Conservation (phyloP, 2,888 invertebrate genomes). For the Neoitamus cyanurus region DNA sequence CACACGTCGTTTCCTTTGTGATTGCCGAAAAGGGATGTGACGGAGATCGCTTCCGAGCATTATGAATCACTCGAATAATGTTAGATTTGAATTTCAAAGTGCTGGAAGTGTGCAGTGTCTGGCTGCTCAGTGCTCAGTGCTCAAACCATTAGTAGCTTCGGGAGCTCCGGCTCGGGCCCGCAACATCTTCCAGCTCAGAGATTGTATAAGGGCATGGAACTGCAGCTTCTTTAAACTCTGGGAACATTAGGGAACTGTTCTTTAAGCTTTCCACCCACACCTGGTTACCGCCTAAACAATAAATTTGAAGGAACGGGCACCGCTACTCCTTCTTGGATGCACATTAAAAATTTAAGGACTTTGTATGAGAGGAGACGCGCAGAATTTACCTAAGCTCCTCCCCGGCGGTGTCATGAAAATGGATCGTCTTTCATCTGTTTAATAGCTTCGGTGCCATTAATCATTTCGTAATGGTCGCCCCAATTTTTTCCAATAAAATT, state of each 20-base stretch:
- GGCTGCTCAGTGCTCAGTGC: no score
- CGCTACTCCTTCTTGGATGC: background rate
- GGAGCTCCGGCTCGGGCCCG: background rate
- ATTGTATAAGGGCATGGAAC: background rate
- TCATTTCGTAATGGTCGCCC: background rate
- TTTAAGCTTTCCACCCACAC: background rate
- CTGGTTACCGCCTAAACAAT: background rate
- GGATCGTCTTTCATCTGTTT: slow-evolving; percentile 10
- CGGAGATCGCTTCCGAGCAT: background rate
- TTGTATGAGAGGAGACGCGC: background rate
- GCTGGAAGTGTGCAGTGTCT: background rate
- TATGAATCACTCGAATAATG: background rate
- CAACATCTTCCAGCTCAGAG: background rate
- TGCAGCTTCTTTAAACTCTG: background rate
- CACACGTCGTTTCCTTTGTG: background rate
- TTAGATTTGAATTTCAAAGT: background rate
- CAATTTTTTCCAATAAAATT: slow-evolving; percentile 5
- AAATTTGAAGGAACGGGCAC: background rate
- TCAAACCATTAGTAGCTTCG: background rate
- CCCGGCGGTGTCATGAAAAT: background rate
- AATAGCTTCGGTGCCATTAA: background rate
- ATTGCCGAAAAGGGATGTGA: background rate
- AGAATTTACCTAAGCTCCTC: background rate
- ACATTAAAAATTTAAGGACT: background rate
- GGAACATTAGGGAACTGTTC: background rate